These are phyloP conservation scores for Parazoanthus darwini DNA, from an alignment of 92 coral and sea anemone genomes.

Conservation along the genomic window DNA sequence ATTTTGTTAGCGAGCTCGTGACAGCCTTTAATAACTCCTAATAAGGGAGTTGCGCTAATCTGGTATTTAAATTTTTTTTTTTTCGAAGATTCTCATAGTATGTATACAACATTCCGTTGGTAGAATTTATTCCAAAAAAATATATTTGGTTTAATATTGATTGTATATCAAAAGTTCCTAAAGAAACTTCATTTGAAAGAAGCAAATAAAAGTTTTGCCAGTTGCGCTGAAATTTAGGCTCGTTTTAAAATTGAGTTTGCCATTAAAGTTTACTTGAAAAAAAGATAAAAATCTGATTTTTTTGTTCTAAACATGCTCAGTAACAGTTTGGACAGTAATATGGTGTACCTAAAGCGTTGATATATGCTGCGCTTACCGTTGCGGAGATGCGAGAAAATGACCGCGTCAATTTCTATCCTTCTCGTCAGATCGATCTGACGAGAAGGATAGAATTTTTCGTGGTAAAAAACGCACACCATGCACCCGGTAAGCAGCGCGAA, in stretches of 20 bases:
- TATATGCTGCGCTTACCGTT: conserved; percentile 14
- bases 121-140: conserved; percentile 25
- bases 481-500: conserved; percentile 29
- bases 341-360: conserved; percentile 19
- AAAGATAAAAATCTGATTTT: conserved; percentile 1
- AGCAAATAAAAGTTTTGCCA: conserved; percentile 25
- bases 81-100: conserved; percentile 23
- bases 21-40: conserved; percentile 26
- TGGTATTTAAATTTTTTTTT: conserved; percentile 15
- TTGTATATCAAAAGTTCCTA: conserved; percentile 25
- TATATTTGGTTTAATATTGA: conserved; percentile 17
- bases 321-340: conserved; percentile 15
- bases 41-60: conserved; percentile 25
- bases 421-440: conserved; percentile 25
- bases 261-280: conserved; percentile 23
- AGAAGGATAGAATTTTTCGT: conserved; percentile 23
- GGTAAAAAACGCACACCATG: conserved; percentile 22
- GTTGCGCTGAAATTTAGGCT: conserved; percentile 26
- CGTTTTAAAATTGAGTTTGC: conserved; percentile 16
- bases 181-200: conserved; percentile 24
- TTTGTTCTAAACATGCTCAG: conserved; percentile 22
- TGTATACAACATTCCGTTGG: conserved; percentile 21
- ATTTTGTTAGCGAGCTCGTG: conserved; percentile 26
- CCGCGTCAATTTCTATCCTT: conserved; percentile 25
- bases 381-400: conserved; percentile 11